phyloP scores from a whole-genome alignment of 2,113 vertebrate genomes.

The Cryptomyrus ogoouensis region DNA sequence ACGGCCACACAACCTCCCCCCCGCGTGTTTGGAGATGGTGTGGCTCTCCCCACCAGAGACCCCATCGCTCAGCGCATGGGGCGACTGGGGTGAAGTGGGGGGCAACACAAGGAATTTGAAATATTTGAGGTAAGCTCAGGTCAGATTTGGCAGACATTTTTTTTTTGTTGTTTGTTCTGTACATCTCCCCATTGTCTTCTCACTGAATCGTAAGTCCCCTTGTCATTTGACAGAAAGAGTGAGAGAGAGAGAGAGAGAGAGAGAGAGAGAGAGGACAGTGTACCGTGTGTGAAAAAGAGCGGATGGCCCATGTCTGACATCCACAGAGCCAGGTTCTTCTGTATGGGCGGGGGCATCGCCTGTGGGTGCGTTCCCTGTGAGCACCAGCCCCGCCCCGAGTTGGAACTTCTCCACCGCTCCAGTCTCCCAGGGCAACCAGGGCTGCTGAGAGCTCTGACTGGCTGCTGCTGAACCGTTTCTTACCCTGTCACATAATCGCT shows the following conservation, averaged over 20 bases:
- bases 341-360: background rate
- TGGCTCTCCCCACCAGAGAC: background rate
- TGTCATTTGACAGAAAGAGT: background rate
- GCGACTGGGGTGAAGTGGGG: background rate
- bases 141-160: background rate
- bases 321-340: conserved; percentile 2
- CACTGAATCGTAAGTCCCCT: background rate
- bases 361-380: background rate
- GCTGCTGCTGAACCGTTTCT: conserved; percentile 2
- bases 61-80: background rate
- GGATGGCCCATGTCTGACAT: background rate
- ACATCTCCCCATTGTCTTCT: background rate
- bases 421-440: conserved; percentile 26
- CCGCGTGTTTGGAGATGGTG: background rate
- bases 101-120: background rate
- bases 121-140: background rate
- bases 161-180: background rate
- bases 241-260: background rate
- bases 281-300: background rate
- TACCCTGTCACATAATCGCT: conserved; percentile 10
- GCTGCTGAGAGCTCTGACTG: conserved; percentile 9
- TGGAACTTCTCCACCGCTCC: conserved; percentile 17
- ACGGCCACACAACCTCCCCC: background rate
- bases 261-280: background rate
- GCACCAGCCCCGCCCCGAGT: background rate